Percentiles rank a stretch among this genome's conserved stretches.
These are phyloP conservation scores for Paracyclopina nana DNA, from an alignment of 1,140 invertebrate species.

Conservation along the genomic window DNA sequence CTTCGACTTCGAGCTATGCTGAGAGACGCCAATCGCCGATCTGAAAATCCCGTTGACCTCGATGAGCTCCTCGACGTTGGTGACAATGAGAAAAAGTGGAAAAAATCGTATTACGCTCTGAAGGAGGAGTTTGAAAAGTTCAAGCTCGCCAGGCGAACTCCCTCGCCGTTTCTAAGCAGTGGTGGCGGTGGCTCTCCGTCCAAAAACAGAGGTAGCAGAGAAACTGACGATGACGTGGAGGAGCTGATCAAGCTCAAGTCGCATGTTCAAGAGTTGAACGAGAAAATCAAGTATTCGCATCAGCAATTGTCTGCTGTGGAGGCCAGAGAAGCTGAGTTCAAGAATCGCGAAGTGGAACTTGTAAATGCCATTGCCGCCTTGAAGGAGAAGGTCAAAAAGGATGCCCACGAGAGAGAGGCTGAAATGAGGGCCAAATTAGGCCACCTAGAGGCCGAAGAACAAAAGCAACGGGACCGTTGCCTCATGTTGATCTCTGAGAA, in stretches of 20 bases:
- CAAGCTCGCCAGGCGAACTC: background rate
- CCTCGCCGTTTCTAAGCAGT: background rate
- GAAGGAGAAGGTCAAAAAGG: background rate
- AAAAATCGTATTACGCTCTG: background rate
- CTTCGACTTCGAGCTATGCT: background rate
- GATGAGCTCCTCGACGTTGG: background rate
- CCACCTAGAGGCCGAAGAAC: background rate
- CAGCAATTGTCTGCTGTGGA: background rate
- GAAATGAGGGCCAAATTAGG: background rate
- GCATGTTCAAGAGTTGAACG: background rate
- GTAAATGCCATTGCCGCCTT: background rate
- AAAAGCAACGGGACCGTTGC: constrained; percentile 5
- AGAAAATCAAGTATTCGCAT: background rate
- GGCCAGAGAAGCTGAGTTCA: background rate
- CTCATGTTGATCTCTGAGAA: background rate
- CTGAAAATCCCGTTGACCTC: background rate
- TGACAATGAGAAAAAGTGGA: background rate
- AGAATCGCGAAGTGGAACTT: constrained; percentile 2
- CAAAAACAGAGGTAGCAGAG: background rate
- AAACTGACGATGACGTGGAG: background rate
- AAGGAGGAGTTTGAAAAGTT: background rate
- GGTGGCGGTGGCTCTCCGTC: background rate
- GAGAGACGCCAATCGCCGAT: background rate
- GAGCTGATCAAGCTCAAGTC: background rate
- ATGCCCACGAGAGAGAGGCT: background rate